Percentiles rank a stretch among this genome's conserved stretches.
phyloP scores from a whole-genome alignment of 2,797 vertebrate genomes.

The Emydoidea blandingii region DNA sequence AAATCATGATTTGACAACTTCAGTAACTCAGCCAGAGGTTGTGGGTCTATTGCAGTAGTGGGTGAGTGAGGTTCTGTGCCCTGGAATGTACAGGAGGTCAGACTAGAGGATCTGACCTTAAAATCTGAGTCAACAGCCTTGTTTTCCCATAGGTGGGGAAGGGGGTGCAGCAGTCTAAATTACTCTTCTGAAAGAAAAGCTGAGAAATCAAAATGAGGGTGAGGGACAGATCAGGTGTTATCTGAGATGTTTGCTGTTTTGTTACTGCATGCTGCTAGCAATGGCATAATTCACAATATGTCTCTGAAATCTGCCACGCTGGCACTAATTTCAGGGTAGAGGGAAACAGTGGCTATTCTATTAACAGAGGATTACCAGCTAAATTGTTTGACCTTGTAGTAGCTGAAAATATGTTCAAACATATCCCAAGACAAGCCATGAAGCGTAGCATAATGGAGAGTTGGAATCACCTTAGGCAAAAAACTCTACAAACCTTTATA shows the following conservation, averaged over 20 bases:
- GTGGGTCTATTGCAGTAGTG: no score
- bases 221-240: fast-evolving
- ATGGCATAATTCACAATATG: fast-evolving
- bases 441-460: not conserved
- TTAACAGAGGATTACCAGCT: not conserved
- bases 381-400: not conserved
- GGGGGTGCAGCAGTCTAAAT: no score
- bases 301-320: not conserved
- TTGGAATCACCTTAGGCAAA: fast-evolving
- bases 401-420: fast-evolving
- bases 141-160: no score
- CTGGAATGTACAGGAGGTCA: no score
- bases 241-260: not conserved
- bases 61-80: no score
- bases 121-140: no score
- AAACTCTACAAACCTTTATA: not conserved
- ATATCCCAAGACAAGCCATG: constrained; percentile 9
- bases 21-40: no score
- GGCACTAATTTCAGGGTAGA: not conserved
- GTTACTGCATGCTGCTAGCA: not conserved
- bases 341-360: not conserved
- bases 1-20: no score
- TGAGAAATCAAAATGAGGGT: fast-evolving
- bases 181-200: not conserved
- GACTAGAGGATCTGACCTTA: no score